phyloP scores from a whole-genome alignment of 2,113 vertebrate genomes.

The Prietella phreatophila region DNA sequence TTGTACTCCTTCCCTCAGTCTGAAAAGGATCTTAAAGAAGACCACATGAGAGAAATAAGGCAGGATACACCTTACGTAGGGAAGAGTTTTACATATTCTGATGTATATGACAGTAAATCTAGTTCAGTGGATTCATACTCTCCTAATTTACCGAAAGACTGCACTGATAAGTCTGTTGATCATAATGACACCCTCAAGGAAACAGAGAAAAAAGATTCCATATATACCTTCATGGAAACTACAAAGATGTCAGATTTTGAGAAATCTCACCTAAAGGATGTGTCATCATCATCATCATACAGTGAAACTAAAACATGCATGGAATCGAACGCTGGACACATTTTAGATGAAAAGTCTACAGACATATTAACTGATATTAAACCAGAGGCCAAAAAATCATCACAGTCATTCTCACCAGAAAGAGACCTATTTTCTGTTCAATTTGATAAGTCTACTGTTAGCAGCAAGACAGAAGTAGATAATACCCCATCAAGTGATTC shows the following conservation, averaged over 20 bases:
- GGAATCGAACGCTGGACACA: conserved; percentile 38
- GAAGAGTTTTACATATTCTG: conserved; percentile 89
- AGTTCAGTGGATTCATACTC: conserved; percentile 67
- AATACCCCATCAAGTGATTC: conserved; percentile 36
- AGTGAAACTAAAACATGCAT: conserved; percentile 59
- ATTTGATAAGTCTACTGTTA: conserved; percentile 36
- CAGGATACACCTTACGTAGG: conserved; percentile 93
- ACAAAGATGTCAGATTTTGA: conserved; percentile 61
- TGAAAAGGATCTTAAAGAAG: conserved; percentile 56
- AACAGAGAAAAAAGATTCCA: conserved; percentile 46
- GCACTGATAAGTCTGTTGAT: conserved; percentile 60
- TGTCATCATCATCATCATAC: conserved; percentile 72
- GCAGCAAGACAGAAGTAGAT: conserved; percentile 34
- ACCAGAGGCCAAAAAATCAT: conserved; percentile 44
- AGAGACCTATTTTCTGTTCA: conserved; percentile 53
- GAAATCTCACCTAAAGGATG: conserved; percentile 73
- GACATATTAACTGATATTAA: conserved; percentile 43
- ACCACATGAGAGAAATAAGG: conserved; percentile 76
- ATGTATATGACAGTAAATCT: conserved; percentile 82
- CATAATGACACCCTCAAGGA: conserved; percentile 42
- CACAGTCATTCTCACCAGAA: conserved; percentile 51
- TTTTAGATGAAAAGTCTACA: conserved; percentile 43
- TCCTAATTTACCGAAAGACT: conserved; percentile 57
- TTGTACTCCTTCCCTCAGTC: conserved; percentile 66
- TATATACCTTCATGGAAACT: not conserved